Evolutionary conservation across 2,113 vertebrate genomes (phyloP), one percentile per base, ranked within the genome.

Genomic region (Morone chrysops): DNA sequence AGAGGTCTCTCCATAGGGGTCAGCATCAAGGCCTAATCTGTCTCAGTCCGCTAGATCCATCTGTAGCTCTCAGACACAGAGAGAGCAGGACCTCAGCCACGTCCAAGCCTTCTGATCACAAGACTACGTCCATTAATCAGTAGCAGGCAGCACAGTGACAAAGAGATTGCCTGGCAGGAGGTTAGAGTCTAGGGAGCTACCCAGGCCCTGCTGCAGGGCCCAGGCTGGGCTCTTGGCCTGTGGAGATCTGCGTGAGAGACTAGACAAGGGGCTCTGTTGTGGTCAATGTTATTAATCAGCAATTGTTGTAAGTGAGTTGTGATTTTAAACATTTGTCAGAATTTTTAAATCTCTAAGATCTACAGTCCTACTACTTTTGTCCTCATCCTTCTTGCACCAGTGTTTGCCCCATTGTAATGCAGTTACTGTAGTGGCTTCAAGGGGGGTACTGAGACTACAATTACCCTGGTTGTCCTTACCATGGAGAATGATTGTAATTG

Each of bases 51-150:
- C 78, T 53, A 66, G 56, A 78, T 74, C 81, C 78, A 70, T 89
- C 79, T 71, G 96, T 96, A 96, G 95, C 94, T 66, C 75, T 76
- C 51, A 86, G 95, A 95, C 96, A 83, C 76, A 69, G 66, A 83
- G 72, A 84, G 89, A 89, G 83, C 88, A 92, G 87, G 82, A 90
- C 88, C 88, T 86, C 70, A 20, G 78, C 82, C 76, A 76, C 51
- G 75, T 91, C 90, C 70, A 25, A 76, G 81, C 74, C 85, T 93
- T 90, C 86, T 95, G 93, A 96, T 95, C 92, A 95, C 91, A 94
- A 94, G 86, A 54, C 72, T 90, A 93, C 85, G 87, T 93, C 94
- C 95, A 97, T 98, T 98, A 96, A 97, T 97, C 97, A 97, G 95
- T 50, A 92, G 70, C 74, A 92, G 94, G 92, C 92, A 89, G 81